phyloP scores from a whole-genome alignment of 2,888 invertebrate species.

The Drosophila longiperda region DNA sequence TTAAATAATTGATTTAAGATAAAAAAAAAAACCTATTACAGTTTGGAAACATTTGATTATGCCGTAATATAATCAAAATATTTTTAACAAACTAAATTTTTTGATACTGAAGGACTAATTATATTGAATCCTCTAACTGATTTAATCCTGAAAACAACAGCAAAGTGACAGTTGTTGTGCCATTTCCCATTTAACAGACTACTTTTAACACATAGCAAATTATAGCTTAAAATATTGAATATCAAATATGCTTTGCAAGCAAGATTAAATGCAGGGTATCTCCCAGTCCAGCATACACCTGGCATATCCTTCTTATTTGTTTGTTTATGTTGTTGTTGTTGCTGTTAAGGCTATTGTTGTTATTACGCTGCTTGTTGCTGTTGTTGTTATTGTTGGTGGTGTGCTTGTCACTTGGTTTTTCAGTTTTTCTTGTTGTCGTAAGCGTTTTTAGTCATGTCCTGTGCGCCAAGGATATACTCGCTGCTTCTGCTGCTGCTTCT shows the following conservation, averaged over 20 bases:
- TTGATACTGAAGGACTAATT: background rate
- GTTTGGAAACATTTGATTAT: background rate
- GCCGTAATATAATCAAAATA: no score
- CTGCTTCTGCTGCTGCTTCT: conserved; percentile 1
- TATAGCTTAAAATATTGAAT: background rate
- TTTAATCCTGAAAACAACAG: no score
- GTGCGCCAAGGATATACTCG: conserved; percentile 18
- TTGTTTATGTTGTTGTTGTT: conserved; percentile 33
- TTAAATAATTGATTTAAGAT: background rate
- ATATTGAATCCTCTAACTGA: background rate
- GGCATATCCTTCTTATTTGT: conserved; percentile 20
- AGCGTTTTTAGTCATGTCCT: conserved; percentile 50
- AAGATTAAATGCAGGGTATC: background rate
- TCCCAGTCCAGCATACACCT: background rate
- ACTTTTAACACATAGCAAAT: background rate
- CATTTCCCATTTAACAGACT: background rate
- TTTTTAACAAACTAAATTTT: no score
- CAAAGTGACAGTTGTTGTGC: background rate
- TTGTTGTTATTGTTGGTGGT: conserved; percentile 35
- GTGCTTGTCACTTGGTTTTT: conserved; percentile 46
- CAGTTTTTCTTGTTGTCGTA: conserved; percentile 54
- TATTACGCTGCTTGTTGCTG: conserved; percentile 26
- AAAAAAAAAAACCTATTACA: background rate
- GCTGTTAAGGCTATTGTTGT: conserved; percentile 38
- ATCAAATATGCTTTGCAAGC: background rate